Evolutionary conservation across 2,113 vertebrate species (phyloP).

Genomic region (Callorhinus ursinus): DNA sequence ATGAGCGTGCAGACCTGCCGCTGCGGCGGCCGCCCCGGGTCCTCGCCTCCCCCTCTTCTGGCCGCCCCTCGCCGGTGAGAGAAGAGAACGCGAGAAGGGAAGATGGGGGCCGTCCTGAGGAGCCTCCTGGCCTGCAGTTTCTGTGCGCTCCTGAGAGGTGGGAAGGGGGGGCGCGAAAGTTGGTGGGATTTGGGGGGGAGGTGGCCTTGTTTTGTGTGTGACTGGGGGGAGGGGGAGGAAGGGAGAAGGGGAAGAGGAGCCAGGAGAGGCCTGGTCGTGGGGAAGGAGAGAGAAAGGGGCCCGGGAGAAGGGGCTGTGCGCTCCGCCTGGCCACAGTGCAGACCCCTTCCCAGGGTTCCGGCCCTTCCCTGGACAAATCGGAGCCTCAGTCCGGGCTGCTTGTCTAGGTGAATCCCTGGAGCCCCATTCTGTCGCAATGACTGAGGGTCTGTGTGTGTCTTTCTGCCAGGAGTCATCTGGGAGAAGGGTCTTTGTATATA

Average conservation of each 20-base stretch:
- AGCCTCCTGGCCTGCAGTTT: constrained; percentile 92
- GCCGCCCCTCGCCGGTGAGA: constrained; percentile 78
- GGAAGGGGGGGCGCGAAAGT: constrained; percentile 12
- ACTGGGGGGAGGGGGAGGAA: constrained; percentile 49
- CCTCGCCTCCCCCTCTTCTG: constrained; percentile 66
- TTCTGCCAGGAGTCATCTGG: not conserved
- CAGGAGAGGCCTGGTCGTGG: constrained; percentile 60
- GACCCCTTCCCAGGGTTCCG: not conserved
- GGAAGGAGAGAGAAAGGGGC: constrained; percentile 63
- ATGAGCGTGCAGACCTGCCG: constrained; percentile 75
- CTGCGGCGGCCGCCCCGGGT: constrained; percentile 67
- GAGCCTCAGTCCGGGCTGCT: not conserved
- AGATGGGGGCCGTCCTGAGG: constrained; percentile 94
- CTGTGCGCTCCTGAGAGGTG: constrained; percentile 92
- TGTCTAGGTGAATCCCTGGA: not conserved
- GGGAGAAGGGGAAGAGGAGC: not conserved
- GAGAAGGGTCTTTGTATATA: not conserved
- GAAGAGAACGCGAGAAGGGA: constrained; percentile 76
- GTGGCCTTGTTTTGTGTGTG: constrained; percentile 67
- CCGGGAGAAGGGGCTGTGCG: constrained; percentile 60
- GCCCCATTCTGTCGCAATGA: not conserved
- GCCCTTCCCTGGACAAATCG: not conserved
- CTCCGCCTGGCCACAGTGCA: constrained; percentile 31
- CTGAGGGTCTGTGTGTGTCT: not conserved
- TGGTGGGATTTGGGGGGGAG: constrained; percentile 43